Percentiles rank a stretch among this genome's conserved stretches.
Evolutionary conservation across 2,888 invertebrate species (phyloP).

Genomic region (Belgica antarctica): DNA sequence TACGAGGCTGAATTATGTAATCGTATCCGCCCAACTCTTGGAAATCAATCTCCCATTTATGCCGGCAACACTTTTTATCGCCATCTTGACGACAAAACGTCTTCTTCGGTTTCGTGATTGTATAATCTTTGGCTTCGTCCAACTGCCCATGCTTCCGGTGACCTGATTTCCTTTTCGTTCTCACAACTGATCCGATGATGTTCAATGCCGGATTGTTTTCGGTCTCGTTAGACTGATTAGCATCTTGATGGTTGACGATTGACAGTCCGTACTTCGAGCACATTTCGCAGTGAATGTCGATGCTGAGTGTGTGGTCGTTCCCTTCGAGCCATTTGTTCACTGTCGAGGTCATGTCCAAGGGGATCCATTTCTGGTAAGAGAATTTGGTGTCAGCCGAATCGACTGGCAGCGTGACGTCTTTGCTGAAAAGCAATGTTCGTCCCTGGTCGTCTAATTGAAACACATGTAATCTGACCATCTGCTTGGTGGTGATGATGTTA

Average conservation of each 20-base stretch:
- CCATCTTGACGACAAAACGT: conserved; percentile 53
- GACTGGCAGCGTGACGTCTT: conserved; percentile 48
- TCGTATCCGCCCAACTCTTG: conserved; percentile 64
- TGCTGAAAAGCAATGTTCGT: conserved; percentile 52
- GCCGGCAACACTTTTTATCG: conserved; percentile 64
- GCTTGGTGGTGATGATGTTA: neutral
- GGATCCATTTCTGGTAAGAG: conserved; percentile 59
- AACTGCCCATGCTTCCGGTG: conserved; percentile 26
- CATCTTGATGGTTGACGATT: conserved; percentile 50
- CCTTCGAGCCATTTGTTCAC: conserved; percentile 56
- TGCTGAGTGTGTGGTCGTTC: conserved; percentile 55
- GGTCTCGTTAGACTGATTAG: conserved; percentile 42
- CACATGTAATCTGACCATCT: conserved; percentile 48
- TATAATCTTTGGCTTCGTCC: conserved; percentile 42
- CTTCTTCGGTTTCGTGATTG: conserved; percentile 43
- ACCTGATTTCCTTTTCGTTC: conserved; percentile 49
- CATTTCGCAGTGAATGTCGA: conserved; percentile 59
- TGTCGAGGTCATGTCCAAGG: conserved; percentile 61
- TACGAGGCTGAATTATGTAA: conserved; percentile 67
- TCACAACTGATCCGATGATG: conserved; percentile 51
- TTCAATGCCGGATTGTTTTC: conserved; percentile 50
- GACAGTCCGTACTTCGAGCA: conserved; percentile 54
- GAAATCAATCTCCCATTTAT: conserved; percentile 65
- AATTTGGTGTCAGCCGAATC: conserved; percentile 50
- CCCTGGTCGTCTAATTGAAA: conserved; percentile 48